Evolutionary conservation across 2,888 invertebrate genomes (phyloP).

Genomic region (Lepetodrilus schrolli): DNA sequence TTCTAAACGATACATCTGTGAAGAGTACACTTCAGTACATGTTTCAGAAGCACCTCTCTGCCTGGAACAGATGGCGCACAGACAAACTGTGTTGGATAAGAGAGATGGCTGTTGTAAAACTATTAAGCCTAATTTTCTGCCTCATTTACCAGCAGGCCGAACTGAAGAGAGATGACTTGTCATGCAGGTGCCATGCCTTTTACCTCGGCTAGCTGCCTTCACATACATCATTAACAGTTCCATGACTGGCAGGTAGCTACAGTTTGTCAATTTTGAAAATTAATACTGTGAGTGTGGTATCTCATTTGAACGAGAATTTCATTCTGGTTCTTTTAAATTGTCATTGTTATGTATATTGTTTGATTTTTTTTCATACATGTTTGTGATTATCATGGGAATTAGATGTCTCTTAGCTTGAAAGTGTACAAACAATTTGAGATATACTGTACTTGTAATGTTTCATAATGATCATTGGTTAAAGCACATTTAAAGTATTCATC

Average conservation of each 20-base stretch:
- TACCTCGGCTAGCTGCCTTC: not conserved
- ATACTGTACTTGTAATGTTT: too few relatives aligned
- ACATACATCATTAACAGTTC: not conserved
- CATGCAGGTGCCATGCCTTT: not conserved
- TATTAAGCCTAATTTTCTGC: slow-evolving; percentile 15
- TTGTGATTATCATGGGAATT: too few relatives aligned
- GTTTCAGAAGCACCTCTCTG: too few relatives aligned
- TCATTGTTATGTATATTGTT: too few relatives aligned
- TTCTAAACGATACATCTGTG: too few relatives aligned
- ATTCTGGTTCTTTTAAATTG: not conserved
- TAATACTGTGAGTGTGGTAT: not conserved
- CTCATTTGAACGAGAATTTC: not conserved
- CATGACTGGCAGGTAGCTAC: not conserved
- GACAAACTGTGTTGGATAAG: not conserved
- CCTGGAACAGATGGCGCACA: slow-evolving; percentile 18
- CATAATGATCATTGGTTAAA: too few relatives aligned
- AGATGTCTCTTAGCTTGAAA: too few relatives aligned
- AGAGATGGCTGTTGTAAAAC: slow-evolving; percentile 13
- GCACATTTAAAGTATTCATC: too few relatives aligned
- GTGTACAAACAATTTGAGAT: too few relatives aligned
- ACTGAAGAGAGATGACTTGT: not conserved
- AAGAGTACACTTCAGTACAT: too few relatives aligned
- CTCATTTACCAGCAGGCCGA: slow-evolving; percentile 10
- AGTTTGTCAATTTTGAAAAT: not conserved
- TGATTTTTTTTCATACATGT: too few relatives aligned